These are phyloP conservation scores for Idris sp. DNA, from an alignment of 1,140 invertebrate species.

Conservation along the genomic window DNA sequence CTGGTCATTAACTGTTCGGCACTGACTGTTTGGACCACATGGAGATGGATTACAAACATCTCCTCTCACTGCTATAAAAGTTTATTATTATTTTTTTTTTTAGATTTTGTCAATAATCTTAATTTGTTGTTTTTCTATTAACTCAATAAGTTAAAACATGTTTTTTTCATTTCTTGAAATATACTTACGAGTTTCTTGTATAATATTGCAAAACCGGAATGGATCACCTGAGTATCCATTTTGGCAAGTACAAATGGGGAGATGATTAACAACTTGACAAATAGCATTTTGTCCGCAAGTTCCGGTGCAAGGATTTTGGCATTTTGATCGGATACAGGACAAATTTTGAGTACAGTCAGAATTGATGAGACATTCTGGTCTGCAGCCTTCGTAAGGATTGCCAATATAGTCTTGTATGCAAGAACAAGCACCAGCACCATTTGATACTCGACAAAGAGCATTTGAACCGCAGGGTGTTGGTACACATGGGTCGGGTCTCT, in stretches of 20 bases:
- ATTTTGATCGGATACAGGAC: slow-evolving; percentile 78
- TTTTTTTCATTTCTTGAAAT: background rate
- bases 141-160: background rate
- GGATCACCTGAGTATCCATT: slow-evolving; percentile 85
- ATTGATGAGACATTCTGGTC: slow-evolving; percentile 77
- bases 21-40: slow-evolving; percentile 80
- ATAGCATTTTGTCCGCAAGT: slow-evolving; percentile 79
- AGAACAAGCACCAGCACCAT: slow-evolving; percentile 76
- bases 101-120: no score
- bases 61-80: slow-evolving; percentile 23
- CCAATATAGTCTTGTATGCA: slow-evolving; percentile 78
- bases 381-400: slow-evolving; percentile 75
- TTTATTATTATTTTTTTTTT: no score
- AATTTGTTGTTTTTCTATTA: no score
- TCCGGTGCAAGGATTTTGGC: slow-evolving; percentile 78
- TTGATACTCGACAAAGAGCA: slow-evolving; percentile 73
- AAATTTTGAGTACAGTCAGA: slow-evolving; percentile 76
- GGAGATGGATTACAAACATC: slow-evolving; percentile 79
- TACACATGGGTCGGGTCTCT: slow-evolving; percentile 77
- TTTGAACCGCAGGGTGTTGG: slow-evolving; percentile 81
- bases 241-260: slow-evolving; percentile 86
- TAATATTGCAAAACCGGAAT: slow-evolving; percentile 73
- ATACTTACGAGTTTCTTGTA: slow-evolving; percentile 59
- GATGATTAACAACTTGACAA: slow-evolving; percentile 80
- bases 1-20: slow-evolving; percentile 78